Percentiles rank a stretch among this genome's conserved stretches.
phyloP scores from a whole-genome alignment of 2,797 vertebrate species.

The Varecia variegata region DNA sequence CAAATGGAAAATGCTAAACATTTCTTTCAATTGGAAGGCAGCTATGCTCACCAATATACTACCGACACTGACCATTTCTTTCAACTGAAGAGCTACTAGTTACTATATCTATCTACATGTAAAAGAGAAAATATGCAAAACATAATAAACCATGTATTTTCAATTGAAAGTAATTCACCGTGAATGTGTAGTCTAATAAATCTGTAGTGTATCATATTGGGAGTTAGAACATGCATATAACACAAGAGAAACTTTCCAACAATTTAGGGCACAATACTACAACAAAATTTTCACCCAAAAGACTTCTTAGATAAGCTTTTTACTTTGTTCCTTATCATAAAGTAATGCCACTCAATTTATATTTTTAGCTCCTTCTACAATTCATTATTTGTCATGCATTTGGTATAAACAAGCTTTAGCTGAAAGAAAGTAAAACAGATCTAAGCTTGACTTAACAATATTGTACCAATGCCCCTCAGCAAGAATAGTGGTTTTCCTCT shows the following conservation, averaged over 20 bases:
- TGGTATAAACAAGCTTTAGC: conserved; percentile 44
- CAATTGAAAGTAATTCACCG: neutral
- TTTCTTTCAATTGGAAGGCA: conserved; percentile 83
- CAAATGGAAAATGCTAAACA: neutral
- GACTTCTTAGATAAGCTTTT: neutral
- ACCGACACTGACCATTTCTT: conserved; percentile 75
- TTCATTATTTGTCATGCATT: neutral
- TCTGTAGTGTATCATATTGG: neutral
- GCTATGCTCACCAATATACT: conserved; percentile 88
- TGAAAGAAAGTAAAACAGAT: neutral
- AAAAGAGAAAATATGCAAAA: conserved; percentile 15
- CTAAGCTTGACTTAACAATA: conserved; percentile 2
- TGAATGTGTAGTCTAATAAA: neutral
- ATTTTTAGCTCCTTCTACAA: neutral
- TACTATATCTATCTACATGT: neutral
- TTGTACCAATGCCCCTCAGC: neutral
- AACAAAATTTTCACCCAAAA: neutral
- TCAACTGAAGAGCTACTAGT: neutral
- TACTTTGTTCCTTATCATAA: neutral
- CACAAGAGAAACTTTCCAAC: neutral
- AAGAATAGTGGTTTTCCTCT: conserved; percentile 15
- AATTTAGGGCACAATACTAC: neutral
- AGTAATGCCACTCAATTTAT: neutral
- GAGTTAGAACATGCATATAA: neutral
- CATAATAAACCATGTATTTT: neutral